Evolutionary conservation across 2,113 vertebrate genomes (phyloP).

Genomic region (Noturus placidus): DNA sequence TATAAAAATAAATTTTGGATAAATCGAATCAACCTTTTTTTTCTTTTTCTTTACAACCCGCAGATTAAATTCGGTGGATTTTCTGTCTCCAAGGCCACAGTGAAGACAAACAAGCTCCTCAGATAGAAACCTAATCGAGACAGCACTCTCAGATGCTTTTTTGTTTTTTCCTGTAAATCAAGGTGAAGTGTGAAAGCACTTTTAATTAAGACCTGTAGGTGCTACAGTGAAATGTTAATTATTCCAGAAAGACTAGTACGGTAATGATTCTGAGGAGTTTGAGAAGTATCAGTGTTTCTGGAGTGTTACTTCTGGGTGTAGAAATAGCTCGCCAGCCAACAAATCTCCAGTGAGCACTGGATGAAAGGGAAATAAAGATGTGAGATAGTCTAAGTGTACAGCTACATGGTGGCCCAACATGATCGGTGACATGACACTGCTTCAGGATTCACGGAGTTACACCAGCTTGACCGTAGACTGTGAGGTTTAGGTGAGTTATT

Average conservation of each 20-base stretch:
- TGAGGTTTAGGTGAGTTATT: neutral
- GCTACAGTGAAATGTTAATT: neutral
- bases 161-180: neutral
- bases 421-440: neutral
- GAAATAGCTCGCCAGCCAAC: neutral
- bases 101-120: neutral
- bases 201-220: conserved; percentile 24
- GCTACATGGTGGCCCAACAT: neutral
- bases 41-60: too few species aligned
- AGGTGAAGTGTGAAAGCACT: conserved; percentile 20
- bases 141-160: too few species aligned
- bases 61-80: neutral
- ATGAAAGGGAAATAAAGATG: neutral
- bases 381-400: neutral
- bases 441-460: neutral
- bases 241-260: neutral
- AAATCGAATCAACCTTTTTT: too few species aligned
- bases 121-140: neutral
- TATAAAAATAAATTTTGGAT: too few species aligned
- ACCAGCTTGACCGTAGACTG: neutral
- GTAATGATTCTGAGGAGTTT: neutral
- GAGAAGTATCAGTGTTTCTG: neutral
- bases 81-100: neutral
- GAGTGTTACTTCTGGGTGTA: neutral
- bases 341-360: neutral